These are phyloP conservation scores for Hypomecis punctinalis DNA, from an alignment of 2,888 invertebrate genomes.

Conservation along the genomic window DNA sequence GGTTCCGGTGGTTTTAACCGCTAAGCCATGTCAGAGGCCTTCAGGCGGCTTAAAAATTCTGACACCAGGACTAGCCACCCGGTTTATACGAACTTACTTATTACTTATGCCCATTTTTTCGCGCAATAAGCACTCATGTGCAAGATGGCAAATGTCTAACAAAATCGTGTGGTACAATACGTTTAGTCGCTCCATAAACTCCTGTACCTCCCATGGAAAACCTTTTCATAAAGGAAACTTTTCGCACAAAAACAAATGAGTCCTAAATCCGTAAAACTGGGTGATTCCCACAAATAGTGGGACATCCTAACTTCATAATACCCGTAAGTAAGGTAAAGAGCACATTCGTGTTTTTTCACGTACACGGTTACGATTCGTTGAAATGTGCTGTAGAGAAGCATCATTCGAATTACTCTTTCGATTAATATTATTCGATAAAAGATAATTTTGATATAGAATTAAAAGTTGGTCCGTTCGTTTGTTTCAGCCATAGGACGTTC, in stretches of 20 bases:
- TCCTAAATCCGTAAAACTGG: conserved; percentile 12
- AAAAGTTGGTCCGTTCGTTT: no score
- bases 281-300: conserved; percentile 21
- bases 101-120: no score
- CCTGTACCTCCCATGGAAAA: conserved; percentile 3
- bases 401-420: conserved; percentile 12
- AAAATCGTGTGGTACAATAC: neutral
- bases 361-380: conserved; percentile 25
- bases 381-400: neutral
- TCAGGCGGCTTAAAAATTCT: no score
- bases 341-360: conserved; percentile 33
- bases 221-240: conserved; percentile 14
- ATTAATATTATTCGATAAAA: neutral
- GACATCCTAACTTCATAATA: conserved; percentile 34
- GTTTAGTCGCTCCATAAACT: conserved; percentile 9
- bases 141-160: neutral
- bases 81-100: no score
- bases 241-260: conserved; percentile 22
- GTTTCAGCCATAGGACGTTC: no score
- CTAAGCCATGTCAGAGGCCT: no score
- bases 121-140: neutral
- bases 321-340: conserved; percentile 28
- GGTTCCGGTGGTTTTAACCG: no score
- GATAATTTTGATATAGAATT: neutral
- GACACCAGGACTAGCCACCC: no score